These are phyloP conservation scores for Eulemur albifrons DNA, from an alignment of 2,797 vertebrate species.

Conservation along the genomic window DNA sequence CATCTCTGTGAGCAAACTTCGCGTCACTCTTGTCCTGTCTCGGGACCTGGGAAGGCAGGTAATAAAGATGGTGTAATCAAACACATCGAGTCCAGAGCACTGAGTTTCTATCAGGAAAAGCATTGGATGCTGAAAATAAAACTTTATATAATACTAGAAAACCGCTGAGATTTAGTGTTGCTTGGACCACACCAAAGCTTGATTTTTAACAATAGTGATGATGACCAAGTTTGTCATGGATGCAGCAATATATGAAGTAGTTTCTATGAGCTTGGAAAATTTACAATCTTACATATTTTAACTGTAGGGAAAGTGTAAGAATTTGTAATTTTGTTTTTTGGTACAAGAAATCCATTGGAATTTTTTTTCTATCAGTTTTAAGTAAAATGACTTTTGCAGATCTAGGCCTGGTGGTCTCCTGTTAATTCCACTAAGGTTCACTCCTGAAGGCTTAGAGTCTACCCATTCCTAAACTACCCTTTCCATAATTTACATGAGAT, in stretches of 20 bases:
- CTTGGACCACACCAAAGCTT: neutral
- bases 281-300: neutral
- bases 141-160: neutral
- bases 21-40: neutral
- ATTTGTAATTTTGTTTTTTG: neutral
- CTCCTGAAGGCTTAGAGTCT: neutral
- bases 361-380: neutral
- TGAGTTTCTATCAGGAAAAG: neutral
- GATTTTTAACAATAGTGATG: neutral
- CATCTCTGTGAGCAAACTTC: accelerated
- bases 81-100: neutral
- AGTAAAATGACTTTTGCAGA: neutral
- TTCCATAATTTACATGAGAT: neutral
- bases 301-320: neutral
- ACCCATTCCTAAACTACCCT: neutral
- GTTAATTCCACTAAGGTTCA: neutral
- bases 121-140: neutral
- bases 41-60: neutral
- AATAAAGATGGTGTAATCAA: neutral
- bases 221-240: neutral
- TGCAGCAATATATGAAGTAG: neutral
- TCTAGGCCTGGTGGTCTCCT: neutral
- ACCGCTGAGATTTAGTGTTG: neutral
- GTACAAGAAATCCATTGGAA: neutral
- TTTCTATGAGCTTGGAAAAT: neutral